Conservation (phyloP, 2,797 vertebrate species). For the Ctenosaura bakeri region DNA sequence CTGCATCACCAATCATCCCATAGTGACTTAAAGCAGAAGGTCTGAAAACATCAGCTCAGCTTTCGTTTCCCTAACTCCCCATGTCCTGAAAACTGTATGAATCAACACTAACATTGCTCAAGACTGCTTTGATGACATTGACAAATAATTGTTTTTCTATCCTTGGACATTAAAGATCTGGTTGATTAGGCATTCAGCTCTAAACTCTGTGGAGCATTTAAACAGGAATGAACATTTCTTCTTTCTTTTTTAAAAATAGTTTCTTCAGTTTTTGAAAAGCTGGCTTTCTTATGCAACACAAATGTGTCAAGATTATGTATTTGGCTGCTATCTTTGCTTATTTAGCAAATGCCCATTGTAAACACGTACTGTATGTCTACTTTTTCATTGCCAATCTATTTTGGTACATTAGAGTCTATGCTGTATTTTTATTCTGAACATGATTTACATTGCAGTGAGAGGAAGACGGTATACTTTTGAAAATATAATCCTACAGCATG, state of each 20-base stretch:
- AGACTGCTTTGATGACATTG: slow-evolving; percentile 3
- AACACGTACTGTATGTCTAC: neutral
- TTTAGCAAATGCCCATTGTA: neutral
- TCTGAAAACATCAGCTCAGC: neutral
- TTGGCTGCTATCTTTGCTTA: slow-evolving; percentile 1
- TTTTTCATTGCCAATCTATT: slow-evolving; percentile 20
- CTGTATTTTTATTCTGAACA: neutral
- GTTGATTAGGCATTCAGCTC: slow-evolving; percentile 23
- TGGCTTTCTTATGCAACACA: neutral
- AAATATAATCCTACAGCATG: neutral
- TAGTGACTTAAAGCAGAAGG: neutral
- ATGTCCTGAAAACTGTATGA: neutral
- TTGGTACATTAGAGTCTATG: neutral
- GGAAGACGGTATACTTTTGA: neutral
- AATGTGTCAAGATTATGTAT: slow-evolving; percentile 38
- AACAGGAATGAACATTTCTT: slow-evolving; percentile 1
- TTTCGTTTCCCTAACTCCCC: neutral
- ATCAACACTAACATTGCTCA: neutral
- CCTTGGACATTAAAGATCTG: slow-evolving; percentile 14
- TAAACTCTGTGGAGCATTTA: slow-evolving; percentile 16
- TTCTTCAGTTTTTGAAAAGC: neutral
- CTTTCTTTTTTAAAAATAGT: neutral
- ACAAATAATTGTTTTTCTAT: slow-evolving; percentile 19
- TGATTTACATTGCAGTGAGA: neutral
- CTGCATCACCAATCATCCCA: too few relatives aligned